A percentile compares a stretch with the other conserved stretches of the same genome.
Conservation (phyloP, 2,797 vertebrate genomes). For the Crax fasciolata region DNA sequence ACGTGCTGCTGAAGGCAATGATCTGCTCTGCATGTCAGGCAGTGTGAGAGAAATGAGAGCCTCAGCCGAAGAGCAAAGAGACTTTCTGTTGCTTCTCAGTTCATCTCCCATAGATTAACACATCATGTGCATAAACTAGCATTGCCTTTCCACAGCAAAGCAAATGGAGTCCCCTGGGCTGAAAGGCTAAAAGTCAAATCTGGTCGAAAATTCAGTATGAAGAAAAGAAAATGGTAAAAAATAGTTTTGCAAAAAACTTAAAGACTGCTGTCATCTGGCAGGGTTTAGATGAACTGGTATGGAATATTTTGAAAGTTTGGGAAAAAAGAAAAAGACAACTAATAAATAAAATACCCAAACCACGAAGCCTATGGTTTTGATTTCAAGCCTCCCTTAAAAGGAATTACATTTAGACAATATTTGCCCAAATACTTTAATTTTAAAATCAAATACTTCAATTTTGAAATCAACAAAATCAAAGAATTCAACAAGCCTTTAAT, state of each 20-base stretch:
- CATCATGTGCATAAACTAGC: background rate
- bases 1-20: rapidly evolving
- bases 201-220: background rate
- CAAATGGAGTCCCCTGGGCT: background rate
- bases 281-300: background rate
- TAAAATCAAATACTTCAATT: background rate
- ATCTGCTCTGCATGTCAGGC: background rate
- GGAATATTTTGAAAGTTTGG: background rate
- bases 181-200: background rate
- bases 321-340: background rate
- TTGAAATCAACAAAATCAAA: background rate
- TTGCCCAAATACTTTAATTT: background rate
- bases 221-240: rapidly evolving
- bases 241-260: background rate
- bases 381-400: background rate
- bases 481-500: background rate
- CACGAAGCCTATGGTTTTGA: background rate
- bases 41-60: background rate
- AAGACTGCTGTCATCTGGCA: background rate
- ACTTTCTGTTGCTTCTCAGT: background rate
- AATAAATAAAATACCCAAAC: background rate
- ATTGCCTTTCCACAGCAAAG: background rate
- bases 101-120: background rate
- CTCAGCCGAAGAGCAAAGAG: background rate
- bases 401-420: background rate